These are phyloP conservation scores for Melanostoma mellinum DNA, from an alignment of 2,888 invertebrate genomes.

Conservation along the genomic window DNA sequence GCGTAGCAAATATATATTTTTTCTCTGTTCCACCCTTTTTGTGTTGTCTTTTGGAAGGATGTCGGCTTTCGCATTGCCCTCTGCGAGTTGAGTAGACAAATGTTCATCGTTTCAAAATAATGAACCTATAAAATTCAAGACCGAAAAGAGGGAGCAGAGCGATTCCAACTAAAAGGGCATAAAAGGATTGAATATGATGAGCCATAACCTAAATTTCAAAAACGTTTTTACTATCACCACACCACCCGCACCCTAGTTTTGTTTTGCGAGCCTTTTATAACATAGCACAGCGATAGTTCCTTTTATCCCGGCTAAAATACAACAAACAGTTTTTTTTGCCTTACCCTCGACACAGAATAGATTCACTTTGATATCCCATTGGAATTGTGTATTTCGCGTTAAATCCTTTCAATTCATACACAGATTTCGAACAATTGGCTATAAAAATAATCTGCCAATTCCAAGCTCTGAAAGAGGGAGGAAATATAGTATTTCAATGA, in stretches of 20 bases:
- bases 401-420: slow-evolving; percentile 68
- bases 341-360: not conserved
- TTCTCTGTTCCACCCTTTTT: slow-evolving; percentile 2
- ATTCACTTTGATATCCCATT: slow-evolving; percentile 47
- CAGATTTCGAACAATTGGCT: slow-evolving; percentile 65
- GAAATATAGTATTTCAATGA: not conserved
- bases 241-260: not conserved
- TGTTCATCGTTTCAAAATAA: slow-evolving; percentile 54
- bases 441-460: slow-evolving; percentile 71
- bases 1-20: slow-evolving; percentile 5
- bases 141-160: not conserved
- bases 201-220: slow-evolving; percentile 56
- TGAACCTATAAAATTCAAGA: slow-evolving; percentile 58
- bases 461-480: slow-evolving; percentile 8
- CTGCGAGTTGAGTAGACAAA: slow-evolving; percentile 47
- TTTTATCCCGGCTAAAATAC: slow-evolving; percentile 16
- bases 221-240: not conserved
- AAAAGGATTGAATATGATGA: slow-evolving; percentile 66
- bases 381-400: slow-evolving; percentile 58
- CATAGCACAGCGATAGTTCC: slow-evolving; percentile 1
- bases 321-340: not conserved
- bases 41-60: not conserved
- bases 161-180: slow-evolving; percentile 28
- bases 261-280: not conserved
- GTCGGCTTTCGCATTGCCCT: slow-evolving; percentile 12